Conservation (phyloP, 35 echinoderm and acorn worm genomes). For the Apostichopus parvimensis region DNA sequence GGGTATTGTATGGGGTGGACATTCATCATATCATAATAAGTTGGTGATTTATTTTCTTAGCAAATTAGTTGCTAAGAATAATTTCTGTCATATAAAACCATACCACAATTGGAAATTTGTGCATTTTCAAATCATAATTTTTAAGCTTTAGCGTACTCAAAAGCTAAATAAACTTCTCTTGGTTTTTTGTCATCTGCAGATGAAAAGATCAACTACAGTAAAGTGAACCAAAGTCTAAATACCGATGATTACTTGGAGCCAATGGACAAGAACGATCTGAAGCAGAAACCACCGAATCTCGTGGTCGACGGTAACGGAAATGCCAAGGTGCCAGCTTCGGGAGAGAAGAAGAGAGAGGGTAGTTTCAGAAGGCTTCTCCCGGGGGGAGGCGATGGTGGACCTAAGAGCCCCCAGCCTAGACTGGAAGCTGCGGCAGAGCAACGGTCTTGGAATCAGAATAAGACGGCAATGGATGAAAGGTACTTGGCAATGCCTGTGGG, state of each 20-base stretch:
- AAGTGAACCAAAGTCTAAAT: constrained; percentile 43
- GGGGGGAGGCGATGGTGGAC: not conserved
- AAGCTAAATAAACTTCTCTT: too few relatives aligned
- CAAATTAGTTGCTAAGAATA: too few relatives aligned
- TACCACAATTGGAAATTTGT: too few relatives aligned
- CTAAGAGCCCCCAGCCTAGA: constrained; percentile 36
- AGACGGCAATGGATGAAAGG: constrained; percentile 38
- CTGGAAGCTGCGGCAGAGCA: constrained; percentile 47
- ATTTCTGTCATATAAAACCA: too few relatives aligned
- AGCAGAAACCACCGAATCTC: constrained; percentile 31
- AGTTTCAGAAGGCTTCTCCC: constrained; percentile 29
- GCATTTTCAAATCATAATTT: too few relatives aligned
- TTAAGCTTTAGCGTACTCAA: too few relatives aligned
- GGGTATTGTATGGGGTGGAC: too few relatives aligned
- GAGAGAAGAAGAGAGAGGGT: constrained; percentile 39
- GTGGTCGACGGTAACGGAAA: not conserved
- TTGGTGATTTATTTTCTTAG: too few relatives aligned
- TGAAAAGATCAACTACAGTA: constrained; percentile 63
- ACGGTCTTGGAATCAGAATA: constrained; percentile 12
- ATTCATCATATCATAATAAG: too few relatives aligned
- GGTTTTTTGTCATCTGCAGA: constrained; percentile 34
- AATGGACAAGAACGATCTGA: constrained; percentile 69
- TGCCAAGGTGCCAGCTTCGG: constrained; percentile 36
- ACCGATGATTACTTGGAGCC: constrained; percentile 83
- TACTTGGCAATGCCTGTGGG: constrained; percentile 49